phyloP scores from a whole-genome alignment of 2,797 vertebrate species.

The Hoplostethus atlanticus region DNA sequence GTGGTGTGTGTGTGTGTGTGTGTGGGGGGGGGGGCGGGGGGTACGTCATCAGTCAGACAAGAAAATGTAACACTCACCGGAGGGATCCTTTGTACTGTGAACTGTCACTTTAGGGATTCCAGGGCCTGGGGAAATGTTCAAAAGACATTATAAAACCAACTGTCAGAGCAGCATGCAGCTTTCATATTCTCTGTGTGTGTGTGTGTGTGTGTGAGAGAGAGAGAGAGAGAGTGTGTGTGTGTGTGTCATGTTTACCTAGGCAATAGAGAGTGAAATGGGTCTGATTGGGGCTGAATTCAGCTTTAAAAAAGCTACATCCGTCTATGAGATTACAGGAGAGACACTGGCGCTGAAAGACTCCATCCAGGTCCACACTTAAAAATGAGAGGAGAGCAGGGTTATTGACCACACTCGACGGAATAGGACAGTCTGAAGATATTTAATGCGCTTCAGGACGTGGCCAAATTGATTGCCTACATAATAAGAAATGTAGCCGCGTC shows the following conservation, averaged over 20 bases:
- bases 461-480: slow-evolving; percentile 31
- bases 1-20: neutral
- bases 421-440: neutral
- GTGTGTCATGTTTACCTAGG: slow-evolving; percentile 77
- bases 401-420: slow-evolving; percentile 29
- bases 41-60: slow-evolving; percentile 31
- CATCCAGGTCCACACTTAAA: slow-evolving; percentile 84
- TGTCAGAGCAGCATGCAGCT: slow-evolving; percentile 15
- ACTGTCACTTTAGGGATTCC: slow-evolving; percentile 87
- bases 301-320: slow-evolving; percentile 84
- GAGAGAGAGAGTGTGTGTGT: neutral
- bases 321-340: slow-evolving; percentile 85
- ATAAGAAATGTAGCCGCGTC: slow-evolving; percentile 26
- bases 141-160: slow-evolving; percentile 41
- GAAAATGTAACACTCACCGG: slow-evolving; percentile 78
- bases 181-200: neutral
- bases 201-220: neutral
- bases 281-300: slow-evolving; percentile 85
- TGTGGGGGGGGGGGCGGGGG: no score
- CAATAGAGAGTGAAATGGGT: slow-evolving; percentile 86
- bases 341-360: slow-evolving; percentile 84
- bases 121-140: slow-evolving; percentile 77
- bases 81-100: slow-evolving; percentile 84
- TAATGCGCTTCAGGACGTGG: slow-evolving; percentile 27
- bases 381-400: slow-evolving; percentile 36